Evolutionary conservation across 2,113 vertebrate species (phyloP).

Genomic region (Hymenochirus boettgeri): DNA sequence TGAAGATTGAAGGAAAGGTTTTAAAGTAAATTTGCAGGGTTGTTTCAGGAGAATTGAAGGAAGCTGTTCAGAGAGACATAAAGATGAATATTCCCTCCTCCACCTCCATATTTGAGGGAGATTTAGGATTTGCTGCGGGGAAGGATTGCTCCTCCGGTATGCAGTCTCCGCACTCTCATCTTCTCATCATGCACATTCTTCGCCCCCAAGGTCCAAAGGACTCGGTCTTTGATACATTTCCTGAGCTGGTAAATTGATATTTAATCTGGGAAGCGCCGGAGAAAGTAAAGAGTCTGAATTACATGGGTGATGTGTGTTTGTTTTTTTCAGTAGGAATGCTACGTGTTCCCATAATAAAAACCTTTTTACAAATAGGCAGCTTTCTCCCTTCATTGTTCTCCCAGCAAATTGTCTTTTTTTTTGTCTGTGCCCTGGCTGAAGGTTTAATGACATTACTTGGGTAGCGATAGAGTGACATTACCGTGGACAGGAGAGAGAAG

Average conservation of each 20-base stretch:
- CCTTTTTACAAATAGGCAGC: constrained; percentile 26
- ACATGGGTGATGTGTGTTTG: constrained; percentile 20
- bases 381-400: constrained; percentile 27
- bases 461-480: constrained; percentile 25
- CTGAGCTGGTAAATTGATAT: constrained; percentile 17
- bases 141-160: constrained; percentile 2
- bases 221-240: constrained; percentile 14
- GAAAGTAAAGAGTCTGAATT: background rate
- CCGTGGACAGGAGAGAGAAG: constrained; percentile 18
- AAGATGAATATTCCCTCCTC: background rate
- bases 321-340: constrained; percentile 15
- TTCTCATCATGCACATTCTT: constrained; percentile 1
- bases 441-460: constrained; percentile 40
- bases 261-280: constrained; percentile 9
- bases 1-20: background rate
- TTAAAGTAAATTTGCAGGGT: background rate
- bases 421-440: constrained; percentile 31
- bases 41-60: background rate
- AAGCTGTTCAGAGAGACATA: background rate
- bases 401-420: constrained; percentile 30
- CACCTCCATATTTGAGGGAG: constrained; percentile 1
- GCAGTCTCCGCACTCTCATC: background rate
- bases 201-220: background rate
- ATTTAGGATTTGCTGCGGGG: constrained; percentile 13
- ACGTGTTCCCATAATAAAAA: constrained; percentile 20